phyloP scores from a whole-genome alignment of 2,113 vertebrate genomes.

The Ornithorhynchus anatinus region DNA sequence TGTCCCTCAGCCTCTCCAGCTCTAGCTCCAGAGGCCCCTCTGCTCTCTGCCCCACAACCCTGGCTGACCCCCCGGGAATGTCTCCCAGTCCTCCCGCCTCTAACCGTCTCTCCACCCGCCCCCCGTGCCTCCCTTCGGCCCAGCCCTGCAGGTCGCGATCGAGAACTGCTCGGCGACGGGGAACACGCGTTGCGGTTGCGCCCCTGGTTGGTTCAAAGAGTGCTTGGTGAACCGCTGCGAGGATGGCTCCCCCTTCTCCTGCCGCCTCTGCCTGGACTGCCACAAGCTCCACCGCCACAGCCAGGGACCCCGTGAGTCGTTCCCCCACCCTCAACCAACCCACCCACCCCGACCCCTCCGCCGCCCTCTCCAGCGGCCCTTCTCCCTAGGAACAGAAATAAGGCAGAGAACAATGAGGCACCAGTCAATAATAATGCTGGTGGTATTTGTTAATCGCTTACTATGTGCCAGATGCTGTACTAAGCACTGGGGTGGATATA shows the following conservation, averaged over 20 bases:
- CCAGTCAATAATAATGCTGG: too few relatives aligned
- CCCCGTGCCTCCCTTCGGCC: not conserved
- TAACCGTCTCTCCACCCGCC: not conserved
- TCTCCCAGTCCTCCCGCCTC: not conserved
- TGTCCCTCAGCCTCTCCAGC: fast-evolving
- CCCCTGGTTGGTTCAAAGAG: not conserved
- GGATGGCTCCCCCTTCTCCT: conserved; percentile 1
- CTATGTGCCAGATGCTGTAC: too few relatives aligned
- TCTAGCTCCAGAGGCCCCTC: not conserved
- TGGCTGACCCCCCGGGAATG: not conserved
- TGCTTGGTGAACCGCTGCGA: not conserved
- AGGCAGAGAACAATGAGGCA: too few relatives aligned
- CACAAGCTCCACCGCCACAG: conserved; percentile 38
- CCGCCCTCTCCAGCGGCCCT: fast-evolving
- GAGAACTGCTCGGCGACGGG: conserved; percentile 55
- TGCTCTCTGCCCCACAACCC: not conserved
- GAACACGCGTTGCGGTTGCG: conserved; percentile 58
- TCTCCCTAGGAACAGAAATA: too few relatives aligned
- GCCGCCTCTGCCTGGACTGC: conserved; percentile 28
- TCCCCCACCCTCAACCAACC: not conserved
- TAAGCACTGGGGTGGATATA: too few relatives aligned
- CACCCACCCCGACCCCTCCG: fast-evolving
- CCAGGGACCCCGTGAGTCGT: not conserved
- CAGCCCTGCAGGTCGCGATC: conserved; percentile 55
- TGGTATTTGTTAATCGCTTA: too few relatives aligned